Percentiles rank a stretch among this genome's conserved stretches.
Evolutionary conservation across 2,797 vertebrate species (phyloP).

Genomic region (Brachymystax lenok): DNA sequence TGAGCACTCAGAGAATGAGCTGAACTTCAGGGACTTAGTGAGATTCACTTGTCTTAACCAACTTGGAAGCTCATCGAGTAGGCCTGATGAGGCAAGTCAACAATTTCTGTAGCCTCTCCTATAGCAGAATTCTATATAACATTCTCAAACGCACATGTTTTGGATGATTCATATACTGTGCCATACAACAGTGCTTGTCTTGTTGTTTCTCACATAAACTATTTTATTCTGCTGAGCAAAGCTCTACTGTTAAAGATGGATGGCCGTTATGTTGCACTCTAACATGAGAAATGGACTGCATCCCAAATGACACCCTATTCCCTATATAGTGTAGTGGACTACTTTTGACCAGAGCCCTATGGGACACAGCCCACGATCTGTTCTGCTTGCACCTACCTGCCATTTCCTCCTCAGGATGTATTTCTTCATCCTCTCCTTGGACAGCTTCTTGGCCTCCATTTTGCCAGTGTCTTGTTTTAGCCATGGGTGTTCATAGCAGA

Average conservation of each 20-base stretch:
- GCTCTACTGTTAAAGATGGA: neutral
- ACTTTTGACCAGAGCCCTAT: constrained; percentile 88
- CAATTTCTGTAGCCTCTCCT: neutral
- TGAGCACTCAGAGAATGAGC: neutral
- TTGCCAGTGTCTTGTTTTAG: constrained; percentile 96
- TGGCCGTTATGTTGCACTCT: neutral
- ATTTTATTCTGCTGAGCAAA: no score
- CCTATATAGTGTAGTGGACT: constrained; percentile 55
- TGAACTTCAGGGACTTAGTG: neutral
- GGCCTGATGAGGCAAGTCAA: neutral
- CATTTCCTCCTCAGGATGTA: constrained; percentile 97
- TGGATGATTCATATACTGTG: no score
- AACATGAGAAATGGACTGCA: neutral
- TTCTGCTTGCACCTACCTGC: constrained; percentile 83
- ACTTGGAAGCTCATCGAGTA: neutral
- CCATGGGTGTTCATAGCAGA: constrained; percentile 92
- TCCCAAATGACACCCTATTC: neutral
- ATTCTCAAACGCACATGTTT: no score
- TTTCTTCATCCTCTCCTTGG: constrained; percentile 99
- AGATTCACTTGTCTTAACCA: neutral
- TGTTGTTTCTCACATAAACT: neutral
- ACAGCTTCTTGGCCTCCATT: constrained; percentile 98
- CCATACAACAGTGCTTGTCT: neutral
- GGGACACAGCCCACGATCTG: neutral
- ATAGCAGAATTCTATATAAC: neutral